phyloP scores from a whole-genome alignment of 2,888 invertebrate genomes.

The Cheilosia vulpina region DNA sequence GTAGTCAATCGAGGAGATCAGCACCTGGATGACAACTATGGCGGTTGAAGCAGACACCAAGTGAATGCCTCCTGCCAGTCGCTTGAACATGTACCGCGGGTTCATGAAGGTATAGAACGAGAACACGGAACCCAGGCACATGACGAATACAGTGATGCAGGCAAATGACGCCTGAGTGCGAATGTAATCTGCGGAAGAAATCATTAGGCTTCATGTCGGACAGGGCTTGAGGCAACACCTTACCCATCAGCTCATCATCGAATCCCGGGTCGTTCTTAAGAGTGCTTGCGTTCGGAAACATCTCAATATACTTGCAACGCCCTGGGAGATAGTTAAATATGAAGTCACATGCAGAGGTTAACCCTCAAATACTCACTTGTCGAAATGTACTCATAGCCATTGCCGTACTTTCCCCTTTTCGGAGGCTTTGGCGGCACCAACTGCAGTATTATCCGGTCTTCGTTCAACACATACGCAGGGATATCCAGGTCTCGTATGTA shows the following conservation, averaged over 20 bases:
- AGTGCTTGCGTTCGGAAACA: slow-evolving; percentile 86
- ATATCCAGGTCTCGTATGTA: slow-evolving; percentile 81
- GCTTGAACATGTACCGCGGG: slow-evolving; percentile 94
- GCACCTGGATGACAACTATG: slow-evolving; percentile 92
- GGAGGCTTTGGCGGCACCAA: slow-evolving; percentile 82
- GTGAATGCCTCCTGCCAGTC: slow-evolving; percentile 92
- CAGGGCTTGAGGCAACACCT: slow-evolving; percentile 75
- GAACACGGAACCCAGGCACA: slow-evolving; percentile 92
- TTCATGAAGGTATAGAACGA: slow-evolving; percentile 93
- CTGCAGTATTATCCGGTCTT: slow-evolving; percentile 79
- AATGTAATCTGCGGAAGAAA: slow-evolving; percentile 87
- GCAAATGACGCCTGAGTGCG: slow-evolving; percentile 93
- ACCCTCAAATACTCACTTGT: slow-evolving; percentile 77
- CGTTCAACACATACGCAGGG: slow-evolving; percentile 80
- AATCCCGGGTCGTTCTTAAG: slow-evolving; percentile 84
- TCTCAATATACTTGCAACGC: slow-evolving; percentile 86
- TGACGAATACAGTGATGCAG: slow-evolving; percentile 91
- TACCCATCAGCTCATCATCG: slow-evolving; percentile 85
- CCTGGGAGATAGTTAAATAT: slow-evolving; percentile 80
- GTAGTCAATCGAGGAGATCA: slow-evolving; percentile 89
- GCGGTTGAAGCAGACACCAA: slow-evolving; percentile 92
- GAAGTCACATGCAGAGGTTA: not conserved
- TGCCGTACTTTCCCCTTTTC: slow-evolving; percentile 77
- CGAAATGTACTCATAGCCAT: slow-evolving; percentile 81
- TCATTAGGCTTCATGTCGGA: slow-evolving; percentile 77